A percentile compares a stretch with the other conserved stretches of the same genome.
These are phyloP conservation scores for Agapornis canus DNA, from an alignment of 2,797 vertebrate species.

Conservation along the genomic window DNA sequence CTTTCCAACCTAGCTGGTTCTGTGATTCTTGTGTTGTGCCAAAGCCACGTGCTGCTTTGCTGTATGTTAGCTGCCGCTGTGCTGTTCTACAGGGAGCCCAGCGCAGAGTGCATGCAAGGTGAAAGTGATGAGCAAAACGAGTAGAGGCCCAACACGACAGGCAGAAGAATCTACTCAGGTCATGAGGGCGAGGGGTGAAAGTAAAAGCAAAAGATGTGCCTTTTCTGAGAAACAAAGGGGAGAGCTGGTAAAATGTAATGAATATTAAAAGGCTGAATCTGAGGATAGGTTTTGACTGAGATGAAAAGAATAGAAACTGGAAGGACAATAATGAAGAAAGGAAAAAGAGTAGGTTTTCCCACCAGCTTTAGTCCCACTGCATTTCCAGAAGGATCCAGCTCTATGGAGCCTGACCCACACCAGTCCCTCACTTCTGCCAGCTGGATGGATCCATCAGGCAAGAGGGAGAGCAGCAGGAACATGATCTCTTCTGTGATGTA, in stretches of 20 bases:
- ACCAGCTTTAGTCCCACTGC: fast-evolving
- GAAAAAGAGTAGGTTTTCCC: neutral
- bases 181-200: neutral
- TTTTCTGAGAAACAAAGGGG: neutral
- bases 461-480: neutral
- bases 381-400: neutral
- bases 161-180: neutral
- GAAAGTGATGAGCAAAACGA: neutral
- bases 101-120: neutral
- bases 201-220: neutral
- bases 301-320: neutral
- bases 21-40: neutral
- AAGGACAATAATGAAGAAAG: neutral
- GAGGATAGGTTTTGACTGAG: neutral
- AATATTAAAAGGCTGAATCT: neutral
- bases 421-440: neutral
- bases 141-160: neutral
- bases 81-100: neutral
- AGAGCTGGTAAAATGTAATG: neutral
- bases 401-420: neutral
- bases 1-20: neutral
- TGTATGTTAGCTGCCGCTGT: neutral
- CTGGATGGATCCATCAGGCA: neutral
- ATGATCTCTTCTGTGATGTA: too few species aligned
- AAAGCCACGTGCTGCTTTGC: neutral